Conservation (phyloP, 2,888 invertebrate species). For the Schizotus pectinicornis region DNA sequence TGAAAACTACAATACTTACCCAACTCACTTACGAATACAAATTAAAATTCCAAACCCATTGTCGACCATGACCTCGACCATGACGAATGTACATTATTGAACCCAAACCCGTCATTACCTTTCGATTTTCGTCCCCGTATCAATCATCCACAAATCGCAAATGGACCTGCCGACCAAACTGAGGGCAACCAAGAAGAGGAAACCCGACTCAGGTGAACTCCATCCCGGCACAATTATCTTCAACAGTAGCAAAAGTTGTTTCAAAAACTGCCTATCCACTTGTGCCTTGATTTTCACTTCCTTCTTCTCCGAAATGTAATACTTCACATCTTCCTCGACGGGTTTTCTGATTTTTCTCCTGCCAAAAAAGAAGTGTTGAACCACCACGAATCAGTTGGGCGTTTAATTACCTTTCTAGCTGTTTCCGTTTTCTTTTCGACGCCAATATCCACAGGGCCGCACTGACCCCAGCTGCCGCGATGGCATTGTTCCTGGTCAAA, state of each 20-base stretch:
- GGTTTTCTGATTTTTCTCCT: constrained; percentile 61
- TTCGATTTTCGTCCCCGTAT: constrained; percentile 92
- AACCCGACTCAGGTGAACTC: constrained; percentile 77
- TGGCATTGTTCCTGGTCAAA: constrained; percentile 69
- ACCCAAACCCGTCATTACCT: constrained; percentile 63
- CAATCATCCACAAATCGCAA: constrained; percentile 98
- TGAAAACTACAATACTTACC: too few relatives aligned
- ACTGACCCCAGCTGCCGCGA: constrained; percentile 70
- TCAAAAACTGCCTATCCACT: constrained; percentile 76
- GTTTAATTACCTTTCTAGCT: constrained; percentile 42
- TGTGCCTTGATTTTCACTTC: constrained; percentile 71
- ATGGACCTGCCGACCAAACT: constrained; percentile 87
- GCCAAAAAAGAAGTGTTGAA: too few relatives aligned
- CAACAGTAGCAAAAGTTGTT: constrained; percentile 71
- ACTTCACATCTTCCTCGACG: constrained; percentile 77
- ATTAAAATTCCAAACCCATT: too few relatives aligned
- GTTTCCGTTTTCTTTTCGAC: constrained; percentile 61
- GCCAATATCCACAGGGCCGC: constrained; percentile 64
- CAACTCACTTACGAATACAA: too few relatives aligned
- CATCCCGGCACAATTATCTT: constrained; percentile 82
- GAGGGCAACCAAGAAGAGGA: constrained; percentile 75
- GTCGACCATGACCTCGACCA: neutral
- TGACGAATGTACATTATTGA: neutral
- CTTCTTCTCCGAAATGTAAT: constrained; percentile 77
- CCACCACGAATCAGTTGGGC: constrained; percentile 29